phyloP scores from a whole-genome alignment of 2,888 invertebrate species.

The Napeogenes sylphis region DNA sequence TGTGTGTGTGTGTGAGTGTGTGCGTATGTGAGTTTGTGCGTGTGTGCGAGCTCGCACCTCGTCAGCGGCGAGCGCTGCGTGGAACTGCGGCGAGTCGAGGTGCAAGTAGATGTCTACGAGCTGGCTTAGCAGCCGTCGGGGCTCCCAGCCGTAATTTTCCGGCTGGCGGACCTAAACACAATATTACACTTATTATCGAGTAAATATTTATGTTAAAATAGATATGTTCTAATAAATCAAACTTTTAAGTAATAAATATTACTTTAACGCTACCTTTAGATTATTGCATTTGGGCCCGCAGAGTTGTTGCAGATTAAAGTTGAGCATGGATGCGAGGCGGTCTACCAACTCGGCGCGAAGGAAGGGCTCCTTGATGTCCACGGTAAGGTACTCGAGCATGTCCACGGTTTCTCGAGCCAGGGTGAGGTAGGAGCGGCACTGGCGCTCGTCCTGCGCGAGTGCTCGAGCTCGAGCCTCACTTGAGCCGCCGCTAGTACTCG shows the following conservation, averaged over 20 bases:
- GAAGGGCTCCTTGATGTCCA: constrained; percentile 96
- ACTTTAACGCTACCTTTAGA: constrained; percentile 78
- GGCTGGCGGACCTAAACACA: constrained; percentile 86
- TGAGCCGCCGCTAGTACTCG: constrained; percentile 79
- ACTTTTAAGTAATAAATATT: not conserved
- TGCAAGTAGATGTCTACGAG: constrained; percentile 98
- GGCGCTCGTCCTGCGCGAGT: constrained; percentile 87
- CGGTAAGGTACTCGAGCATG: constrained; percentile 97
- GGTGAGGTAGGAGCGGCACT: constrained; percentile 91
- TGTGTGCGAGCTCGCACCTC: constrained; percentile 79
- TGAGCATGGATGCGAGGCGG: constrained; percentile 97
- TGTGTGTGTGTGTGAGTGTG: no score
- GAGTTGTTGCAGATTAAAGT: constrained; percentile 97
- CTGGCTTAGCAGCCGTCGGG: constrained; percentile 91
- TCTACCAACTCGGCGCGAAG: constrained; percentile 95
- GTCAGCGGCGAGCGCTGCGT: constrained; percentile 94
- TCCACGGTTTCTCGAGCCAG: constrained; percentile 96
- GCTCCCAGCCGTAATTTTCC: constrained; percentile 98
- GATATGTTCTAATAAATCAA: not conserved
- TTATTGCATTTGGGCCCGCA: constrained; percentile 97
- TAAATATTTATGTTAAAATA: not conserved
- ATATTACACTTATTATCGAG: constrained; percentile 11
- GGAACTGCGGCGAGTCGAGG: constrained; percentile 93
- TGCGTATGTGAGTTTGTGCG: no score
- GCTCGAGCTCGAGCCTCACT: constrained; percentile 86